Evolutionary conservation across 2,888 invertebrate genomes (phyloP).

Genomic region (Drosophila anomelani): DNA sequence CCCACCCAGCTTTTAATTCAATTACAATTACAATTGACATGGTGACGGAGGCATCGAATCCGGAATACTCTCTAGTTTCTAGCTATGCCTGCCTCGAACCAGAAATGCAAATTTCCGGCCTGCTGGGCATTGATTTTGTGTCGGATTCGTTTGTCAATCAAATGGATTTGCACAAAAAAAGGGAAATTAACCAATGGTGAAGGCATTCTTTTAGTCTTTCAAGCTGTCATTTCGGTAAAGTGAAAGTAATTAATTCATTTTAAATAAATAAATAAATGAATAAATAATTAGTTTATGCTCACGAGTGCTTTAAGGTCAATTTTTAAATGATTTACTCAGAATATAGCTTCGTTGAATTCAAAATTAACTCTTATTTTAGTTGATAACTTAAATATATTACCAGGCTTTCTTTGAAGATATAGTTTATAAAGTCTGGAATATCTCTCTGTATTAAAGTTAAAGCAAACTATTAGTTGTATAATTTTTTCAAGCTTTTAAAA

Average conservation of each 20-base stretch:
- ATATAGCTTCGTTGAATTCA: background rate
- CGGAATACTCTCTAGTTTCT: constrained; percentile 18
- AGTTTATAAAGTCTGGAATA: no score
- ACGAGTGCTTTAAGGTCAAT: background rate
- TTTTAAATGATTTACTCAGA: background rate
- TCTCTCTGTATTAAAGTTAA: no score
- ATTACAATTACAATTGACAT: constrained; percentile 54
- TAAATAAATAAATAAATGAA: background rate
- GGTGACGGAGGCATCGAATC: constrained; percentile 15
- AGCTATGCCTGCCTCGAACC: background rate
- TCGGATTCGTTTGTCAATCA: constrained; percentile 50
- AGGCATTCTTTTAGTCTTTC: background rate
- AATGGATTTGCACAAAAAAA: constrained; percentile 13
- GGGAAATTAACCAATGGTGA: background rate
- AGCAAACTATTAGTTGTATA: no score
- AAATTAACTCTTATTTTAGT: background rate
- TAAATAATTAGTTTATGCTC: no score
- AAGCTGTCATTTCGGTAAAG: background rate
- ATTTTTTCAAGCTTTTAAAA: background rate
- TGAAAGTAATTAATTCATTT: background rate
- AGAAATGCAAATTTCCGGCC: constrained; percentile 34
- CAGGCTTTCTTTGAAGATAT: no score
- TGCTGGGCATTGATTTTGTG: constrained; percentile 62
- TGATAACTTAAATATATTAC: background rate
- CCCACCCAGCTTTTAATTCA: constrained; percentile 63